Conservation (phyloP, 2,113 vertebrate species). For the Mobula hypostoma region DNA sequence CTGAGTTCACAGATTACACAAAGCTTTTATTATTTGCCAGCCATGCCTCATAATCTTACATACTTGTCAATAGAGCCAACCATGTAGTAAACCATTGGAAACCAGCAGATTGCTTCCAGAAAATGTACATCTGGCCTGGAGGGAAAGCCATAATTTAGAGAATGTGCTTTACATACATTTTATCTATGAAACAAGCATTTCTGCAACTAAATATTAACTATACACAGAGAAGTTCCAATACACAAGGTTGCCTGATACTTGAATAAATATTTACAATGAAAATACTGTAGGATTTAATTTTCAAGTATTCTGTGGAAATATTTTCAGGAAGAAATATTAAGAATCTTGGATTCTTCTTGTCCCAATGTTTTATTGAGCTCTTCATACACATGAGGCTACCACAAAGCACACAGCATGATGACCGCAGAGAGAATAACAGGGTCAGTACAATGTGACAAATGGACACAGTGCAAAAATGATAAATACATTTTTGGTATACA, state of each 20-base stretch:
- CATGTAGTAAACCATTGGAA: slow-evolving; percentile 99
- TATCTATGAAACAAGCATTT: slow-evolving; percentile 10
- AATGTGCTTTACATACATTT: slow-evolving; percentile 27
- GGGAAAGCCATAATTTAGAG: slow-evolving; percentile 44
- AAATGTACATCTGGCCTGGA: slow-evolving; percentile 95
- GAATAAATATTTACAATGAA: neutral
- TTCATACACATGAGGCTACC: neutral
- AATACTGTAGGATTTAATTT: neutral
- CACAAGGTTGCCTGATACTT: neutral
- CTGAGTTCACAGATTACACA: slow-evolving; percentile 15
- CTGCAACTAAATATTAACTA: neutral
- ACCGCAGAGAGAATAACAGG: neutral
- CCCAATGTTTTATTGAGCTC: neutral
- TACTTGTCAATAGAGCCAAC: slow-evolving; percentile 97
- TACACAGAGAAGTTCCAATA: neutral
- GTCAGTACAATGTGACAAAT: neutral
- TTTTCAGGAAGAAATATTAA: neutral
- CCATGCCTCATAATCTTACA: slow-evolving; percentile 52
- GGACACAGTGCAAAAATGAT: neutral
- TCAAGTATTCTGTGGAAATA: neutral
- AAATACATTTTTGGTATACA: neutral
- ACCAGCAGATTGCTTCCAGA: slow-evolving; percentile 98
- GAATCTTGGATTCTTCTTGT: neutral
- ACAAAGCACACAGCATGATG: neutral
- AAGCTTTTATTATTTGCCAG: slow-evolving; percentile 40